Conservation (phyloP, 2,113 vertebrate species). For the Strix uralensis region DNA sequence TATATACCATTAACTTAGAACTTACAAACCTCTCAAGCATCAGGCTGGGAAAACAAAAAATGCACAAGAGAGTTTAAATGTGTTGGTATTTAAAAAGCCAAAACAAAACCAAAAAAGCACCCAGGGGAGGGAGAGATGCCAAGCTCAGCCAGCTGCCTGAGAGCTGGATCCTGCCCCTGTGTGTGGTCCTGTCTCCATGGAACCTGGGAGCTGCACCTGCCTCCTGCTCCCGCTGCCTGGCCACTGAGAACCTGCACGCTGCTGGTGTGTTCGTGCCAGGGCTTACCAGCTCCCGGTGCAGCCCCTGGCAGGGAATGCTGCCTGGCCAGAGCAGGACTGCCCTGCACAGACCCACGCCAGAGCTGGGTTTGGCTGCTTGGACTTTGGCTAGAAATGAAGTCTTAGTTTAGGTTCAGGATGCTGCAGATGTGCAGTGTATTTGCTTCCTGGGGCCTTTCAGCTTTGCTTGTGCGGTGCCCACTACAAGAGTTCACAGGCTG, state of each 20-base stretch:
- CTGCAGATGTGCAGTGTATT: not conserved
- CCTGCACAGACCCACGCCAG: not conserved
- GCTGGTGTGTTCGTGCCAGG: accelerated
- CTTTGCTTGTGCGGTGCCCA: not conserved
- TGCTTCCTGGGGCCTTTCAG: accelerated
- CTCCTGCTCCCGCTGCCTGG: not conserved
- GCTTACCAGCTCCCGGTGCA: accelerated
- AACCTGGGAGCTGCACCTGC: accelerated
- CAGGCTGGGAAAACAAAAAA: not conserved
- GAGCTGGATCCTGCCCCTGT: not conserved
- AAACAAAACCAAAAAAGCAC: not conserved
- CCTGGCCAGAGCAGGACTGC: not conserved
- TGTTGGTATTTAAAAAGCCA: not conserved
- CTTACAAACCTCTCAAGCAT: not conserved
- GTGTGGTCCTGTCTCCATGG: not conserved
- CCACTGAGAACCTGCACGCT: not conserved
- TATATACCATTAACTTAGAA: not conserved
- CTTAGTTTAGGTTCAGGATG: not conserved
- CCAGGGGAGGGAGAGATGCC: not conserved
- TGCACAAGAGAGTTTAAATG: not conserved
- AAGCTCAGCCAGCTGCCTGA: not conserved
- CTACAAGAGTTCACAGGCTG: not conserved
- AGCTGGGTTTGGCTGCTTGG: not conserved
- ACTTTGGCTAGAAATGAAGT: not conserved
- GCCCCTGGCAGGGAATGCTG: no score